These are phyloP conservation scores for Agrotis exclamationis DNA, from an alignment of 2,888 invertebrate species.

Conservation along the genomic window DNA sequence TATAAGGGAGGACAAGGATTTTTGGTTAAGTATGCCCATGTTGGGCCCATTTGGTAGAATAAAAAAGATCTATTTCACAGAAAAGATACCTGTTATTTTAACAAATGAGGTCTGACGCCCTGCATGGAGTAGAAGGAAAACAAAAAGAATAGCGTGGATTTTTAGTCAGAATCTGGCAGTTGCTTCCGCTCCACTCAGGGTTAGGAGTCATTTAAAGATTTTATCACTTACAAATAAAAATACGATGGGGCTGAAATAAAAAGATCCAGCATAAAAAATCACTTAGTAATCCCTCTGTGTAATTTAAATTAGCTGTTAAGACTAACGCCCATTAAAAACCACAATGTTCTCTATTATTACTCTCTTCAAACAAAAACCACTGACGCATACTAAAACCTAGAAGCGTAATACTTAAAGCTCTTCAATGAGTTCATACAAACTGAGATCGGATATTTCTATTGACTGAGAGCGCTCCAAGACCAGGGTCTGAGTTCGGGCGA, in stretches of 20 bases:
- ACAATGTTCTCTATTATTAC: neutral
- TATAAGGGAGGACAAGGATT: neutral
- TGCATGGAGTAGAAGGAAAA: too few relatives aligned
- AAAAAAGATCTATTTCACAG: too few relatives aligned
- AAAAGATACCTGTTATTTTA: too few relatives aligned
- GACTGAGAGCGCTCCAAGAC: conserved; percentile 87
- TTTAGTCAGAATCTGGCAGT: too few relatives aligned
- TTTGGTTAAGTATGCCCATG: too few relatives aligned
- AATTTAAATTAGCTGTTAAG: conserved; percentile 7
- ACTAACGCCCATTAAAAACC: conserved; percentile 13
- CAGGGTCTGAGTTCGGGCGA: conserved; percentile 86
- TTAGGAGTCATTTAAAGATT: too few relatives aligned
- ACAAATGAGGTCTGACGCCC: too few relatives aligned
- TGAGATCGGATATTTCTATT: conserved; percentile 87
- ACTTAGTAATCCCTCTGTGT: conserved; percentile 3
- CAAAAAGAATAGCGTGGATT: too few relatives aligned
- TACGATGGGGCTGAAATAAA: too few relatives aligned
- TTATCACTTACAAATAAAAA: too few relatives aligned
- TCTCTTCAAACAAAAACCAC: conserved; percentile 48
- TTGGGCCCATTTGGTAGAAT: too few relatives aligned
- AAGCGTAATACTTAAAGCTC: conserved; percentile 81
- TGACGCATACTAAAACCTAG: conserved; percentile 66
- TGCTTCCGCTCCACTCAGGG: too few relatives aligned
- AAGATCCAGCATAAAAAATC: neutral
- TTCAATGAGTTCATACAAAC: conserved; percentile 80